These are phyloP conservation scores for Acrobasis repandana DNA, from an alignment of 2,888 invertebrate genomes.

Conservation along the genomic window DNA sequence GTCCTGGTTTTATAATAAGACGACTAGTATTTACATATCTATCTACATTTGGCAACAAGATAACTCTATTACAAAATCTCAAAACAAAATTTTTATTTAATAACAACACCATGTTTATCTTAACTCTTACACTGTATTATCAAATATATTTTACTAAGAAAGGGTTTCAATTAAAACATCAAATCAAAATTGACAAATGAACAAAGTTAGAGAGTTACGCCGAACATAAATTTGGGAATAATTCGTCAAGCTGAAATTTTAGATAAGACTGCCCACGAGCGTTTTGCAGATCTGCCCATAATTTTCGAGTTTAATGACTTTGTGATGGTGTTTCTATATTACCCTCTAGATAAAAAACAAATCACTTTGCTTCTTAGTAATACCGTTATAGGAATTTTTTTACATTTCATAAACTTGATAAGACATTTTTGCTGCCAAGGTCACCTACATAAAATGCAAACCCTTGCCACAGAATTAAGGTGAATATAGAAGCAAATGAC, in stretches of 20 bases:
- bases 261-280: slow-evolving; percentile 9
- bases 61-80: no score
- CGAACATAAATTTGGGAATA: slow-evolving; percentile 18
- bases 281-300: slow-evolving; percentile 2
- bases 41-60: no score
- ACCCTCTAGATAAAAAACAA: no score
- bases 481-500: no score
- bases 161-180: slow-evolving; percentile 21
- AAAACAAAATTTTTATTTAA: background rate
- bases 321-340: background rate
- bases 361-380: no score
- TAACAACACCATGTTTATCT: background rate
- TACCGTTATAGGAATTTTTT: no score
- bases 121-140: background rate
- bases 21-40: no score
- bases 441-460: no score
- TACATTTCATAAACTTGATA: no score
- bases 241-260: slow-evolving; percentile 13
- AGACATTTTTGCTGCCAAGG: no score
- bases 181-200: slow-evolving; percentile 21
- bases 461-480: no score
- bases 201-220: slow-evolving; percentile 16
- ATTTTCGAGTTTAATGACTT: slow-evolving; percentile 2
- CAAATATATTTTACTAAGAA: background rate
- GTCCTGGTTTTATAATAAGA: no score